Base-by-base conservation (phyloP, 92 coral and sea anemone genomes). In the Phenganax marumi region DNA sequence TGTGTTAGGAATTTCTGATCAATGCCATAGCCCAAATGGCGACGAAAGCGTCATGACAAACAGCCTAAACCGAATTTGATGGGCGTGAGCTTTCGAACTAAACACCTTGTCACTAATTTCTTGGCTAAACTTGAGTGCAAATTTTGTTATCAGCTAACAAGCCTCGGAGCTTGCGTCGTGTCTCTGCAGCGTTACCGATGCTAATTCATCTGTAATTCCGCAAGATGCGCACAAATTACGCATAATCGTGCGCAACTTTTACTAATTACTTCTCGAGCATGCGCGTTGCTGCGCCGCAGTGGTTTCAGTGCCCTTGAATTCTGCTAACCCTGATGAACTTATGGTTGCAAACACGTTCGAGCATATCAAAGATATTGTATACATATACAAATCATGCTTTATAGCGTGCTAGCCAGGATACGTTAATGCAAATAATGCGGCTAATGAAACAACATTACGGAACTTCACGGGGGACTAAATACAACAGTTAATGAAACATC, bases 41-140 rank as follows among this genome's bases (percentile, higher is more conserved):
- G 72, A 66, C 72, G 72, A 66, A 66, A 66, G 72, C 48, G 48
- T 78, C 65, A 46, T 62, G 83, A 78, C 68, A 62, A 78, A 62
- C 46, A 62, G 68, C 54, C 68, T 56, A 61, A 16, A 61, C 54
- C 47, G 73, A 78, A 78, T 78, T 18, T 62, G 57, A 18, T 78
- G 83, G 83, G 83, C 83, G 83, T 78, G 50, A 46, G 60, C 83
- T 9, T 14, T 56, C 55, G 25, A 10, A 9, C 12, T 61, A 60
- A 78, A 78, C 83, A 78, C 73, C 83, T 78, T 78, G 58, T 72
- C 83, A 43, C 0, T 0, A 26, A 18, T 48, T 19, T 61, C 46
- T 78, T 48, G 73, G 68, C 73, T 39, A 46, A 61, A 61, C 57
- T 33, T 33, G 43, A 56, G 72, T 66, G 72, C 39, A 76, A 76